These are phyloP conservation scores for Torymus texanus DNA, from an alignment of 2,888 invertebrate genomes.

Conservation along the genomic window DNA sequence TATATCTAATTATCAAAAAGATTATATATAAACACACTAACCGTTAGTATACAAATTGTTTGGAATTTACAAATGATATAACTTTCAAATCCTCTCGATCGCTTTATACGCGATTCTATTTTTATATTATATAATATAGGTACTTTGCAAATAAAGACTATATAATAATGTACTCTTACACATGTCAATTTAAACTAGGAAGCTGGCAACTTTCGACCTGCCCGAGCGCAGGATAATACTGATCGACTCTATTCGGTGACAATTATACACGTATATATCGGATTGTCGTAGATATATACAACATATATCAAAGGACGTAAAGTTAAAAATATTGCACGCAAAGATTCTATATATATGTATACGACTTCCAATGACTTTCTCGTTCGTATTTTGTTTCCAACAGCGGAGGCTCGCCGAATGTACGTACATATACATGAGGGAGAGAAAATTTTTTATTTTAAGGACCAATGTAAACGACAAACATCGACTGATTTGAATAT, in stretches of 20 bases:
- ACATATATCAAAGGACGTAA: constrained; percentile 31
- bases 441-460: neutral
- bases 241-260: constrained; percentile 35
- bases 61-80: neutral
- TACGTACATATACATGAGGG: constrained; percentile 1
- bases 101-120: neutral
- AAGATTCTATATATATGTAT: no score
- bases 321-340: constrained; percentile 38
- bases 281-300: constrained; percentile 30
- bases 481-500: no score
- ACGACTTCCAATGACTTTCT: no score
- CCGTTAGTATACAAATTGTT: no score
- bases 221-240: constrained; percentile 38
- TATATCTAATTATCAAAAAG: no score
- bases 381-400: neutral
- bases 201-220: constrained; percentile 40
- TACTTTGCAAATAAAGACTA: no score
- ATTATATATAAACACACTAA: no score
- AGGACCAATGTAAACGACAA: no score
- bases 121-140: neutral
- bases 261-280: neutral
- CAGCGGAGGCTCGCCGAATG: neutral
- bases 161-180: no score
- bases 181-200: constrained; percentile 28
- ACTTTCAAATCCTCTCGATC: constrained; percentile 11